These are phyloP conservation scores for Albula goreensis DNA, from an alignment of 2,113 vertebrate genomes.

Conservation along the genomic window DNA sequence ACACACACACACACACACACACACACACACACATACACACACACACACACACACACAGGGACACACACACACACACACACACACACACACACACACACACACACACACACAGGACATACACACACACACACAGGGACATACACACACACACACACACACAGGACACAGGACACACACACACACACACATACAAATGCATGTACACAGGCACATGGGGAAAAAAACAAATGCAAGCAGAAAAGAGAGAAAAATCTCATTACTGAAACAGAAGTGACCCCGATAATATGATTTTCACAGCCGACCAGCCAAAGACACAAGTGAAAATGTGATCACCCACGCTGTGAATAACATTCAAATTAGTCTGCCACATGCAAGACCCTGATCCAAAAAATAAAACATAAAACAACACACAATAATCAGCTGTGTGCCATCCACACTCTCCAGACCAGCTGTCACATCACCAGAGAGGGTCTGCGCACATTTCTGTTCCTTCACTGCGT, in stretches of 20 bases:
- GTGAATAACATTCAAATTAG: not conserved
- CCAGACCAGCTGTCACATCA: not conserved
- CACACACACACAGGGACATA: not conserved
- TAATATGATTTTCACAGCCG: too few relatives aligned
- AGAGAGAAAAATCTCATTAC: not conserved
- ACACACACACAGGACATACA: not conserved
- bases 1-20: not conserved
- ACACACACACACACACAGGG: conserved; percentile 24
- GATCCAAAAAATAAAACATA: not conserved
- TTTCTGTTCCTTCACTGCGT: not conserved
- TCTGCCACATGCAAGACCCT: too few relatives aligned
- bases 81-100: conserved; percentile 12
- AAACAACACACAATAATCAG: not conserved
- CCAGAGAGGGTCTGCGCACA: not conserved
- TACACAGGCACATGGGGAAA: not conserved
- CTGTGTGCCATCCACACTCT: not conserved
- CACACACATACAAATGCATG: not conserved
- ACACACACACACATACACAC: conserved; percentile 12
- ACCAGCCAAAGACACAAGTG: too few relatives aligned
- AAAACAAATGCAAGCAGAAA: not conserved
- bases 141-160: conserved; percentile 21
- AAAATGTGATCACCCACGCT: not conserved
- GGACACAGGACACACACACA: not conserved
- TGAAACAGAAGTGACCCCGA: too few relatives aligned
- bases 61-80: not conserved